Evolutionary conservation across 2,888 invertebrate species (phyloP).

Genomic region (Erpobdella octoculata): DNA sequence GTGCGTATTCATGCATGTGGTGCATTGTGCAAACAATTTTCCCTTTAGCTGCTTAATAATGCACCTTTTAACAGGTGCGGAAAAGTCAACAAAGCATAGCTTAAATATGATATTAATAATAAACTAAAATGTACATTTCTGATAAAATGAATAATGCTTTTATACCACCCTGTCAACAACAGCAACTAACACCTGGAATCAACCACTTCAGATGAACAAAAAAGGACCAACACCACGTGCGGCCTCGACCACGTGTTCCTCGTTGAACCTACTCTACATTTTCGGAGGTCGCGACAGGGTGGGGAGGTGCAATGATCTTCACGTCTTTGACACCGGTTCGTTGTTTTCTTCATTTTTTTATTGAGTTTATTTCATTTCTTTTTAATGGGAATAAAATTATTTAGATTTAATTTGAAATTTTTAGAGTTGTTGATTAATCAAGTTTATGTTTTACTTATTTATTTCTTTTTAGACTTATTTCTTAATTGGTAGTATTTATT

Average conservation of each 20-base stretch:
- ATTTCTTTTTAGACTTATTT: conserved; percentile 45
- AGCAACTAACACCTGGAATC: conserved; percentile 45
- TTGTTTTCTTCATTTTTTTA: conserved; percentile 11
- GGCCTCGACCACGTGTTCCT: conserved; percentile 47
- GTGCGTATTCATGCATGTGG: too few species aligned
- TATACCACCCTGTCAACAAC: conserved; percentile 1
- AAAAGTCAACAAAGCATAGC: too few species aligned
- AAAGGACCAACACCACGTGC: conserved; percentile 47
- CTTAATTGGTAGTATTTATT: too few species aligned
- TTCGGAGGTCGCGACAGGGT: conserved; percentile 49
- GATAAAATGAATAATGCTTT: background rate
- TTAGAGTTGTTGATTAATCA: background rate
- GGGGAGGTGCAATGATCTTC: conserved; percentile 47
- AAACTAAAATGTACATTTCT: background rate
- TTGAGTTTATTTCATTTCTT: background rate
- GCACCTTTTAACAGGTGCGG: too few species aligned
- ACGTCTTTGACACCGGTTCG: conserved; percentile 49
- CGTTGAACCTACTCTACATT: conserved; percentile 43
- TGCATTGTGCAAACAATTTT: too few species aligned
- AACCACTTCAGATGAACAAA: conserved; percentile 49
- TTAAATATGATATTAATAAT: too few species aligned
- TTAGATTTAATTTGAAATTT: background rate
- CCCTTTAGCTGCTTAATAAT: too few species aligned
- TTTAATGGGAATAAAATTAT: background rate
- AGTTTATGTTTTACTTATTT: background rate